Conservation (phyloP, 37 sponge, comb jelly and placozoan genomes). For the Theonella swinhoei region DNA sequence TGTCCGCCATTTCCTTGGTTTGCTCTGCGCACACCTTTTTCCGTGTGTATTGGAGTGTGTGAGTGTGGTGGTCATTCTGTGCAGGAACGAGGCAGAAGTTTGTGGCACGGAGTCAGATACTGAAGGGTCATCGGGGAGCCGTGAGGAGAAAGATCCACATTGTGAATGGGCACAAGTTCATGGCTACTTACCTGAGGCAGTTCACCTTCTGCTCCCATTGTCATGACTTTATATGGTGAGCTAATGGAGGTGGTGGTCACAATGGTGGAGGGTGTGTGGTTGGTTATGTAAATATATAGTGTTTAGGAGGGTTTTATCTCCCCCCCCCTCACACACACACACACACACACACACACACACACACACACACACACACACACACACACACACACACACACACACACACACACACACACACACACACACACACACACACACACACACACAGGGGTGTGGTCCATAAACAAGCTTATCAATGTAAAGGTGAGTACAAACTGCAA, state of each 20-base stretch:
- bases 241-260: background rate
- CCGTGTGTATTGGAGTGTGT: constrained; percentile 20
- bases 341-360: too few species aligned
- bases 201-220: constrained; percentile 97
- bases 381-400: too few species aligned
- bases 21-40: too few species aligned
- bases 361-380: background rate
- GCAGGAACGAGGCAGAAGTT: constrained; percentile 48
- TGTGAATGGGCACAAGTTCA: constrained; percentile 97
- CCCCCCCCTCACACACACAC: too few species aligned
- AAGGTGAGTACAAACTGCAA: constrained; percentile 67
- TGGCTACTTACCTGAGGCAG: constrained; percentile 93
- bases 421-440: too few species aligned
- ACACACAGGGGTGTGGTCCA: constrained; percentile 93
- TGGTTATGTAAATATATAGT: too few species aligned
- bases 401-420: too few species aligned
- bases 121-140: constrained; percentile 78
- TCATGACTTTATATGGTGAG: constrained; percentile 96
- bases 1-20: too few species aligned
- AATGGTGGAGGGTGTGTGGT: too few species aligned
- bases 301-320: too few species aligned
- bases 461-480: constrained; percentile 98
- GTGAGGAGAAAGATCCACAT: constrained; percentile 92
- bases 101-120: constrained; percentile 34
- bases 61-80: constrained; percentile 24